These are phyloP conservation scores for Rachycentron canadum DNA, from an alignment of 2,797 vertebrate genomes.

Conservation along the genomic window DNA sequence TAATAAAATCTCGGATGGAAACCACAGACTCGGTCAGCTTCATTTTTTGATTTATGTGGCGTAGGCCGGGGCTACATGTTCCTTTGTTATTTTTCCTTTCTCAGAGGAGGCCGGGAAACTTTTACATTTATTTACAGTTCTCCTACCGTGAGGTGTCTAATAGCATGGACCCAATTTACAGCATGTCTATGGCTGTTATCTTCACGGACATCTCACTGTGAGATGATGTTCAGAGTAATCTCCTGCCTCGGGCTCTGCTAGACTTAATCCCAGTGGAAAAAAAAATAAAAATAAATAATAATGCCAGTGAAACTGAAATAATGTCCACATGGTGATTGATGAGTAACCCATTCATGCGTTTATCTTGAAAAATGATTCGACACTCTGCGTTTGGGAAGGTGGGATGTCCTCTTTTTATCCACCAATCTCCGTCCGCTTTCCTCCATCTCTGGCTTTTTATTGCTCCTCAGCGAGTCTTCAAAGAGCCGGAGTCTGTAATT, in stretches of 20 bases:
- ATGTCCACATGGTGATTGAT: conserved; percentile 75
- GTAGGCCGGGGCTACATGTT: conserved; percentile 52
- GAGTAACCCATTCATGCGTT: conserved; percentile 78
- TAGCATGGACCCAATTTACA: conserved; percentile 33
- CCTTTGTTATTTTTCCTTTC: conserved; percentile 68
- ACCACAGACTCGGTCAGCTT: conserved; percentile 79
- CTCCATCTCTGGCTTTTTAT: conserved; percentile 82
- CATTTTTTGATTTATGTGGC: conserved; percentile 76
- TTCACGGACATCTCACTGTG: conserved; percentile 26
- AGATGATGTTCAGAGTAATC: conserved; percentile 34
- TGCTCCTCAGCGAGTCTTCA: conserved; percentile 89
- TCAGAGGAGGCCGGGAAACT: conserved; percentile 23
- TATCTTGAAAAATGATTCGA: conserved; percentile 67
- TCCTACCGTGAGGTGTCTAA: conserved; percentile 24
- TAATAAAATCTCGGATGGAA: conserved; percentile 84
- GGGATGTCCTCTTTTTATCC: conserved; percentile 70
- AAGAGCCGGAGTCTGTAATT: conserved; percentile 88
- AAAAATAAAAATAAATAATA: too few species aligned
- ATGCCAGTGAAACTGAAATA: conserved; percentile 69
- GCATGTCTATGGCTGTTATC: background rate
- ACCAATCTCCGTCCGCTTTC: conserved; percentile 74
- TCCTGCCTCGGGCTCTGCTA: conserved; percentile 44
- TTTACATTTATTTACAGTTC: conserved; percentile 46
- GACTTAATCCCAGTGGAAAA: conserved; percentile 66
- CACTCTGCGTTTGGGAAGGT: conserved; percentile 64